A percentile compares a stretch with the other conserved stretches of the same genome.
Conservation (phyloP, 2,888 invertebrate genomes). For the Sesia apiformis region DNA sequence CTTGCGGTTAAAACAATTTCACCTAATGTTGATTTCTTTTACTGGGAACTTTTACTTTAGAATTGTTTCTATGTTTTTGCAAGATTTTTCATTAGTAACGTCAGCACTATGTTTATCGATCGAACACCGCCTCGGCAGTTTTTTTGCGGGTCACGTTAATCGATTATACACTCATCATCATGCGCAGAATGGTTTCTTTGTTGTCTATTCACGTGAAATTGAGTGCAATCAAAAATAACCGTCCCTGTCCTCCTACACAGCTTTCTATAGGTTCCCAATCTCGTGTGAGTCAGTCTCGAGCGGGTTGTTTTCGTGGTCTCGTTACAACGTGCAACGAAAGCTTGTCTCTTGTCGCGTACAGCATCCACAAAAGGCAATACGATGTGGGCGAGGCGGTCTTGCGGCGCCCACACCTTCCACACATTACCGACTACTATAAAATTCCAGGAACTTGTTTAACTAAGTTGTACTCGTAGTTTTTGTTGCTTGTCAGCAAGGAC, state of each 20-base stretch:
- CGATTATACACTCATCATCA: background rate
- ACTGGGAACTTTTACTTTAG: no score
- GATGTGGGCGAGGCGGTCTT: constrained; percentile 23
- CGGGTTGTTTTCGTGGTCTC: constrained; percentile 16
- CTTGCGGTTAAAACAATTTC: no score
- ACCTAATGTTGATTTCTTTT: no score
- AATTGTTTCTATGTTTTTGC: background rate
- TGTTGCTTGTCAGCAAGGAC: no score
- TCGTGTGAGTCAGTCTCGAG: constrained; percentile 11
- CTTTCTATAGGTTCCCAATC: constrained; percentile 27
- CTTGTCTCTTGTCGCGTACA: constrained; percentile 19
- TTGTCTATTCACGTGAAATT: constrained; percentile 14
- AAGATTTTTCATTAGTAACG: background rate
- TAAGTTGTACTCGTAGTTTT: no score
- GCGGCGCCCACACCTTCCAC: constrained; percentile 18
- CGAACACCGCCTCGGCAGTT: no score
- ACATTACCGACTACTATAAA: constrained; percentile 19
- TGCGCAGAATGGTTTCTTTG: background rate
- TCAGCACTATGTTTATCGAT: no score
- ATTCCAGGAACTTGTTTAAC: constrained; percentile 8
- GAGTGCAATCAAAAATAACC: constrained; percentile 23
- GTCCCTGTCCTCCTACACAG: constrained; percentile 43
- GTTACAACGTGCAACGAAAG: constrained; percentile 38
- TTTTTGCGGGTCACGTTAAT: constrained; percentile 3
- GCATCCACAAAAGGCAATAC: constrained; percentile 36